Conservation (phyloP, 2,797 vertebrate genomes). For the Antrozous pallidus region DNA sequence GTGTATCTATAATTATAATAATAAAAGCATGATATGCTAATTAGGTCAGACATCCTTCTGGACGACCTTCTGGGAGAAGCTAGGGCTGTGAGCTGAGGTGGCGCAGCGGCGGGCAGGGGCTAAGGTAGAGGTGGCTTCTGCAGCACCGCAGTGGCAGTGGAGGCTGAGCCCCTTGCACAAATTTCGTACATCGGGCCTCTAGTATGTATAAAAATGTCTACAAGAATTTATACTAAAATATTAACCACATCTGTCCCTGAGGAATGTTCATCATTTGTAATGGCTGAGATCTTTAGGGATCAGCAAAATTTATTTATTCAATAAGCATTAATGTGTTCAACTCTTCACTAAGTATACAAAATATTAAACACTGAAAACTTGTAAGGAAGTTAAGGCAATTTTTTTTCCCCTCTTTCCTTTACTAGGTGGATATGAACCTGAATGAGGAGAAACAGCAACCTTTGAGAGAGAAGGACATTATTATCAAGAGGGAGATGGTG, state of each 20-base stretch:
- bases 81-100: too few species aligned
- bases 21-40: too few species aligned
- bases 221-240: constrained; percentile 11
- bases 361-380: constrained; percentile 41
- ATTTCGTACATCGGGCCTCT: too few species aligned
- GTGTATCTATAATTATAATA: neutral
- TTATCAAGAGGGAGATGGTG: constrained; percentile 94
- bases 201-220: neutral
- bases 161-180: too few species aligned
- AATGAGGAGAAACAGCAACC: constrained; percentile 92
- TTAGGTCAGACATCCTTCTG: too few species aligned
- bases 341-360: constrained; percentile 25
- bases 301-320: constrained; percentile 35
- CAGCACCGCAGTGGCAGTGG: too few species aligned
- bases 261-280: neutral
- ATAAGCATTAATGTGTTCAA: neutral
- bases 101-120: too few species aligned
- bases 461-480: constrained; percentile 89
- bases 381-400: neutral
- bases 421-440: constrained; percentile 92
- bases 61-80: too few species aligned
- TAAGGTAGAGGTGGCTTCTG: too few species aligned
- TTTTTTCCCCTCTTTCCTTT: neutral
- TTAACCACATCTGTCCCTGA: constrained; percentile 6
- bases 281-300: constrained; percentile 33